Evolutionary conservation across 2,113 vertebrate genomes (phyloP), one percentile per base, ranked within the genome.

Genomic region (Hippocampus comes): DNA sequence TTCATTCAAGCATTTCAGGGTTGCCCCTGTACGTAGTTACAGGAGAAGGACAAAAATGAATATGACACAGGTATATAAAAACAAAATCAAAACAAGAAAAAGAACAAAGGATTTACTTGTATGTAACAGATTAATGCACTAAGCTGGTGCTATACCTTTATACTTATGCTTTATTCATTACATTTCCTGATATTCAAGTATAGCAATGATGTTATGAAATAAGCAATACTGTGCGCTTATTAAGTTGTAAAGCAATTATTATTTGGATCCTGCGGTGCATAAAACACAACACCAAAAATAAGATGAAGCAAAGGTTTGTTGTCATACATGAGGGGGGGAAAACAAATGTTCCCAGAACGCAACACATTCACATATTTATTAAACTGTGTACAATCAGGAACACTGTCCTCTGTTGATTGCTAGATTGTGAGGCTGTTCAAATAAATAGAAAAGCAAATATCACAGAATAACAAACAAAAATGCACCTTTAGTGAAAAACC

Each of bases 131-230:
- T 38, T 38, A 38, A 38, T 38, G 70, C 67, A 64, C 43, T 74
- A 49, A 51, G 67, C 53, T 11, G 23, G 18, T 69, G 60, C 57
- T 68, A 74, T 51, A 67, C 59, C 63, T 63, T 66, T 25, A 78
- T 51, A 68, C 43, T 3, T 9, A 67, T 18, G 69, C 68, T 48
- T 68, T 55, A 23, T 30, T 68, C 63, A 59, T 67, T 27, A 75
- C 57, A 77, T 69, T n/a, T 41, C 65, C 11, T 57, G 61, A 63
- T 80, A 70, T 83, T 88, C 82, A 85, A 78, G 81, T 83, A 81
- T 72, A 78, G 76, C 79, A 78, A 71, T 57, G 69, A 57, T 75
- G 65, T 72, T 38, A 55, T 38, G 71, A 78, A 63, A 64, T 57
- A 66, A 49, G 15, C 17, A 66, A 76, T 59, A 78, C 27, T 30